These are phyloP conservation scores for Upupa epops DNA, from an alignment of 2,113 vertebrate species.

Conservation along the genomic window DNA sequence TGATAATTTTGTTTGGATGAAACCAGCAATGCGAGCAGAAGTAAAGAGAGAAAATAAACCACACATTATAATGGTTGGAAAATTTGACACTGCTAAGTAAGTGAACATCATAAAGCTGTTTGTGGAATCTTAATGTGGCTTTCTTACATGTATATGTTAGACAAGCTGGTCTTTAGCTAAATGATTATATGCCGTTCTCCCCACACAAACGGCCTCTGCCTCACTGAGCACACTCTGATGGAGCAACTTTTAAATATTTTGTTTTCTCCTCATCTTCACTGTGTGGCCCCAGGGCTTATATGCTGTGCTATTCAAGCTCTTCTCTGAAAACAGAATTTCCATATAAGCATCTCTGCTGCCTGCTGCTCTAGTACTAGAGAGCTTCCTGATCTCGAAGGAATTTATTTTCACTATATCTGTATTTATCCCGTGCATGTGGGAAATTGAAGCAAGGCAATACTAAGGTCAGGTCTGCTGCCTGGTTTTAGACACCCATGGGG, in stretches of 20 bases:
- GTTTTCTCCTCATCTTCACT: background rate
- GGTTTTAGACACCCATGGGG: background rate
- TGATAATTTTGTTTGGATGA: background rate
- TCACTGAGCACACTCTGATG: conserved; percentile 18
- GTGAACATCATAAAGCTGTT: background rate
- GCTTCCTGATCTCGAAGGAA: background rate
- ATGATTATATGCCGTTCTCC: background rate
- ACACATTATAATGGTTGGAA: background rate
- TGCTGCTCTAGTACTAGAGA: background rate
- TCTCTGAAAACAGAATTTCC: background rate
- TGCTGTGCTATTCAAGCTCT: background rate
- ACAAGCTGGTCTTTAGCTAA: background rate
- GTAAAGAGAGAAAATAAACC: background rate
- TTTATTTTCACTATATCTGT: background rate
- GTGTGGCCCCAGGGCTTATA: background rate
- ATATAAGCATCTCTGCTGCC: background rate
- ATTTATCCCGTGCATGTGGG: background rate
- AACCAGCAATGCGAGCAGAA: background rate
- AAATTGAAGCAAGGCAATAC: background rate
- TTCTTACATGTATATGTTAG: background rate
- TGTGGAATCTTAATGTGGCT: background rate
- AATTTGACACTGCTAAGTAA: background rate
- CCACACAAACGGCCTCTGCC: background rate
- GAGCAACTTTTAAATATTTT: conserved; percentile 24
- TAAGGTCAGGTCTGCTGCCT: background rate